These are phyloP conservation scores for Lucifuga dentata DNA, from an alignment of 2,113 vertebrate genomes.

Conservation along the genomic window DNA sequence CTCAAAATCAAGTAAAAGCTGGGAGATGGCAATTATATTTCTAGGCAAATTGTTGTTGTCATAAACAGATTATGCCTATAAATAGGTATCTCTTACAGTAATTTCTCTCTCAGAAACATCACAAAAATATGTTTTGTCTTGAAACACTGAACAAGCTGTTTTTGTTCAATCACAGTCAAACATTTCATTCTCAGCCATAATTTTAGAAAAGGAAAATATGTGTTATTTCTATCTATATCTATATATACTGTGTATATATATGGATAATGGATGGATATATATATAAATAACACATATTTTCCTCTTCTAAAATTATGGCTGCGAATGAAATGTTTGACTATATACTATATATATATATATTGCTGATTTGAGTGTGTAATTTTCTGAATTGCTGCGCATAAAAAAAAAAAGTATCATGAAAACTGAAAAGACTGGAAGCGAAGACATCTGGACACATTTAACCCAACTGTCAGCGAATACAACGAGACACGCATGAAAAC, in stretches of 20 bases:
- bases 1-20: background rate
- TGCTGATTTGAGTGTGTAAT: background rate
- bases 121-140: slow-evolving; percentile 16
- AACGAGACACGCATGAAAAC: slow-evolving; percentile 4
- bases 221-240: too few species aligned
- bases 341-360: too few species aligned
- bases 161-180: slow-evolving; percentile 10
- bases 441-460: slow-evolving; percentile 8
- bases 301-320: slow-evolving; percentile 11
- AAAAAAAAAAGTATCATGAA: background rate
- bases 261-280: too few species aligned
- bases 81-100: slow-evolving; percentile 47
- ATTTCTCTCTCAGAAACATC: slow-evolving; percentile 23
- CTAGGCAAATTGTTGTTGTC: too few species aligned
- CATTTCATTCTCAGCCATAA: slow-evolving; percentile 31
- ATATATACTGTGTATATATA: too few species aligned
- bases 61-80: slow-evolving; percentile 15
- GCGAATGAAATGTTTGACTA: slow-evolving; percentile 1
- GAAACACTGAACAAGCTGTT: slow-evolving; percentile 22
- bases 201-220: slow-evolving; percentile 10
- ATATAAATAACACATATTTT: too few species aligned
- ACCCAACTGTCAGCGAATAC: slow-evolving; percentile 21
- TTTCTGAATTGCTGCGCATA: too few species aligned
- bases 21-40: background rate
- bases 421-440: background rate